Base-by-base conservation (phyloP, 1,140 invertebrate genomes). In the Eciton burchellii region DNA sequence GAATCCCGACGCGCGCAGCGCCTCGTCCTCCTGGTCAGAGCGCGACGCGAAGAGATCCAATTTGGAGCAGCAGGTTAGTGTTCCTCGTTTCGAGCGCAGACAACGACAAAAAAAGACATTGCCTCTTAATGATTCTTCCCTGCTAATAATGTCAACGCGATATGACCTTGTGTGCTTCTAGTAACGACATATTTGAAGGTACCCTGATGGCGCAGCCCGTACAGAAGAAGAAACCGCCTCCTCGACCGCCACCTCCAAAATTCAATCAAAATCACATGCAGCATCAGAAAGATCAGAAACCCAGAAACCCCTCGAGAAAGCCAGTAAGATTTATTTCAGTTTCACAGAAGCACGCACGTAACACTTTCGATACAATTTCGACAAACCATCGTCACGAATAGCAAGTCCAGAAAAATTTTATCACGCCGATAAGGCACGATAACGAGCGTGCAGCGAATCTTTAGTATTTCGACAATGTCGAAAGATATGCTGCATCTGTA, bases 151-250 rank as follows among this genome's bases (percentile, higher is more conserved):
- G 3, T 3, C 6, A 19, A 41, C 21, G 45, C 29, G n/a, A 47
- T 47, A 16, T 77, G 41, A 45, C 3, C 19, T 65, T 84, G 8
- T 35, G 29, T 85, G 57, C 56, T 82, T 87, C n/a, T 57, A 91
- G 92, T 57, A 93, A 90, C 63, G 90, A 93, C 82, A 88, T 90
- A 47, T 93, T 91, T 62, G 90, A 86, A 12, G 85, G 89, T 43
- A 74, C 82, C 21, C 84, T 89, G 56, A 85, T 66, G 21, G 74
- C 84, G 71, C 89, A 90, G 54, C 77, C 89, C 43, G 49, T 87
- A 65, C 92, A 92, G 26, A 94, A 93, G 81, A 94, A 93, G 70
- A 94, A 93, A 82, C 94, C 94, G 79, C 94, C 94, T 5, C 94
- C 94, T 12, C 82, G 93, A 19, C 93, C 94, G 16, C 94, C 94